Evolutionary conservation across 1,140 invertebrate species (phyloP).

Genomic region (Diorhabda carinulata): DNA sequence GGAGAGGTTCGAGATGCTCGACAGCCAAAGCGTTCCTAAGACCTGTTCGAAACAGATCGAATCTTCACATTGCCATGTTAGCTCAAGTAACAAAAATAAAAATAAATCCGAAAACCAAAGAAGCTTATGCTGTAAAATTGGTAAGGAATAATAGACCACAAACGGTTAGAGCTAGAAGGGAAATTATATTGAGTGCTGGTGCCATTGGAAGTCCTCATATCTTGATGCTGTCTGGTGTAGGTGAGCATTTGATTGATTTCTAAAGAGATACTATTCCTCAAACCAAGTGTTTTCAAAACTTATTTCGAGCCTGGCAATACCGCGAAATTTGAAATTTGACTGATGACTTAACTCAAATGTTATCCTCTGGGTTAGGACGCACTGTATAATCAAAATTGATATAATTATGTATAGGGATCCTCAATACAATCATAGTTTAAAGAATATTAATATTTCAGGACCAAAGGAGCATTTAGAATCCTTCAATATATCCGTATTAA

Average conservation of each 20-base stretch:
- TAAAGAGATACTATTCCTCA: no score
- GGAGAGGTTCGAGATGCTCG: conserved; percentile 81
- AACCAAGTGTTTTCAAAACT: no score
- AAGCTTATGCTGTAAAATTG: conserved; percentile 75
- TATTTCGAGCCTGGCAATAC: no score
- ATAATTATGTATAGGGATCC: no score
- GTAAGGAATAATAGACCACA: conserved; percentile 60
- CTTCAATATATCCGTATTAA: conserved; percentile 69
- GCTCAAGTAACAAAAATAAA: conserved; percentile 70
- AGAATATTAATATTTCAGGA: conserved; percentile 40
- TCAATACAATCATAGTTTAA: no score
- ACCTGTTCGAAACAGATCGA: conserved; percentile 71
- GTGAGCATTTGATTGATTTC: background rate
- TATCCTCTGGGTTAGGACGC: no score
- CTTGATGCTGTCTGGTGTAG: conserved; percentile 83
- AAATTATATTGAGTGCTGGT: conserved; percentile 78
- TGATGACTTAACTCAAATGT: no score
- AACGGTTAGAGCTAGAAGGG: conserved; percentile 64
- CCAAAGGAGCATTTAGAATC: conserved; percentile 72
- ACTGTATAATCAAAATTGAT: no score
- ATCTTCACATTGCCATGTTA: conserved; percentile 78
- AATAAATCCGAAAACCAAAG: conserved; percentile 61
- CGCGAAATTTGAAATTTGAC: no score
- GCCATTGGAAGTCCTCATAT: conserved; percentile 77
- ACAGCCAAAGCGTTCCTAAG: conserved; percentile 84